phyloP scores from a whole-genome alignment of 2,113 vertebrate genomes.

The Myiopsitta monachus region DNA sequence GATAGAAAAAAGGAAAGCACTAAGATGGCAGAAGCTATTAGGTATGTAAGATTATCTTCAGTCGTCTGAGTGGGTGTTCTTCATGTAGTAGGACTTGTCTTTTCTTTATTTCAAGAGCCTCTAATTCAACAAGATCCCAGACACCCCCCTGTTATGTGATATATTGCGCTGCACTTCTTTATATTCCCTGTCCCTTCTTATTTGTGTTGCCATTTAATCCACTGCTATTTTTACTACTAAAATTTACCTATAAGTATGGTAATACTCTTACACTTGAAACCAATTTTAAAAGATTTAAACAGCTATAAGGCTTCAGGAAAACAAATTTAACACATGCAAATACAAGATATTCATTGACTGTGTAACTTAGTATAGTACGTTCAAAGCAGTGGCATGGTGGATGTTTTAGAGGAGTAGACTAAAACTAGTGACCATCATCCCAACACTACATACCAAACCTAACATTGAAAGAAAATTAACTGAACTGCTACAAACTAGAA shows the following conservation, averaged over 20 bases:
- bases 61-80: neutral
- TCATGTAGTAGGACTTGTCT: neutral
- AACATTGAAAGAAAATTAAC: neutral
- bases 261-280: neutral
- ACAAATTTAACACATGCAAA: neutral
- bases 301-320: neutral
- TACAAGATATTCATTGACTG: neutral
- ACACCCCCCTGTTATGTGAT: neutral
- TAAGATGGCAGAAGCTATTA: constrained; percentile 96
- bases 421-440: neutral
- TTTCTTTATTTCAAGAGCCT: neutral
- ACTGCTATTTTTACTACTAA: neutral
- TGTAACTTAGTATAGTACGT: neutral
- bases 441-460: neutral
- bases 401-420: neutral
- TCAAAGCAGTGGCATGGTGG: neutral
- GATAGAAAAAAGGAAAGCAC: constrained; percentile 95
- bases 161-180: neutral
- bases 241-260: neutral
- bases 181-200: neutral
- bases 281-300: neutral
- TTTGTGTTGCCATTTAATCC: neutral
- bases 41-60: constrained; percentile 74
- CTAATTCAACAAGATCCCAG: neutral
- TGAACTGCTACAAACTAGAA: neutral